phyloP scores from a whole-genome alignment of 2,113 vertebrate species.

The Eurypyga helias region DNA sequence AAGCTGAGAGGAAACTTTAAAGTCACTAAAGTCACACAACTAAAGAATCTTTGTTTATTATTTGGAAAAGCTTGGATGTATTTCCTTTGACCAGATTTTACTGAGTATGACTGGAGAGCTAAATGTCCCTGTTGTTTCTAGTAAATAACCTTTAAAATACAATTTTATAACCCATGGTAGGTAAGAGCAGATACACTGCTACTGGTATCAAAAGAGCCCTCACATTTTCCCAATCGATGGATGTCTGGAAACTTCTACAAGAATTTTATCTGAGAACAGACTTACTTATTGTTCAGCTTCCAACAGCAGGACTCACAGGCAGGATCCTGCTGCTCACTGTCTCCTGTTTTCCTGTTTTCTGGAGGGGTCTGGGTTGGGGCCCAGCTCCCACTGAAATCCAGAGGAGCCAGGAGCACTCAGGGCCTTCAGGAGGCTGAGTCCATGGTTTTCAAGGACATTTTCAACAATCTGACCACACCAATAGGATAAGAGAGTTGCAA shows the following conservation, averaged over 20 bases:
- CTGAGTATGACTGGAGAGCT: background rate
- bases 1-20: background rate
- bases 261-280: conserved; percentile 20
- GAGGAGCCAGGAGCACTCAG: background rate
- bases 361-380: background rate
- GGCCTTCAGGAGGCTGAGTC: background rate
- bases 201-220: background rate
- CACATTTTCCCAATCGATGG: background rate
- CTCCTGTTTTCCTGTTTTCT: background rate
- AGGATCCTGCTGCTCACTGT: background rate
- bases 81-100: conserved; percentile 36
- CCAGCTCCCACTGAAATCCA: background rate
- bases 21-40: background rate
- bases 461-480: background rate
- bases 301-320: background rate
- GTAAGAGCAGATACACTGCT: conserved; percentile 1
- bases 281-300: conserved; percentile 17
- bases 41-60: conserved; percentile 21
- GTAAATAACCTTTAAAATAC: conserved; percentile 48
- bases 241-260: background rate
- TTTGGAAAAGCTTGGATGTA: conserved; percentile 9
- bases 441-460: background rate
- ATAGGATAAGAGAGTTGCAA: background rate
- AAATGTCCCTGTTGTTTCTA: conserved; percentile 4
- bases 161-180: background rate